Evolutionary conservation across 1,140 invertebrate genomes (phyloP), one percentile per base, ranked within the genome.

Genomic region (Drosophila sulfurigaster): DNA sequence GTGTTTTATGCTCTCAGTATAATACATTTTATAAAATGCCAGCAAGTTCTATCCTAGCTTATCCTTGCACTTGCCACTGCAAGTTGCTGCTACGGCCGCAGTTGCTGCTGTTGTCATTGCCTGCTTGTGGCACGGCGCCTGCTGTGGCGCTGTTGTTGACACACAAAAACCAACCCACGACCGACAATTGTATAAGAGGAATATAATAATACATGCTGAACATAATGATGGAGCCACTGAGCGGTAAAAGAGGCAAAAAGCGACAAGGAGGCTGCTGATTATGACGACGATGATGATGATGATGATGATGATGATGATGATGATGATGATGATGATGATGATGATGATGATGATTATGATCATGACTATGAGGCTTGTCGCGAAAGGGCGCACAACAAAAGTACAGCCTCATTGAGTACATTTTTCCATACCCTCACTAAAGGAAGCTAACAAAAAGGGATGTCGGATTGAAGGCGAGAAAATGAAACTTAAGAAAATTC

Each of bases 51-150:
- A 38, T 16, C 32, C 16, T 65, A 69, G 69, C 67, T 62, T 79
- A 86, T 86, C 82, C 82, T 86, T 86, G 82, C 82, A 86, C 81
- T 82, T 79, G 76, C 79, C 71, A 58, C 65, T 54, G 51, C n/a
- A 13, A 64, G 45, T 41, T 25, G 20, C 20, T 25, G 20, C 20
- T 25, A 25, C 20, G 20, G 20, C 3, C 20, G 20, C 60, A 64
- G 66, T 62, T 76, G 78, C 78, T 41, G 65, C 30, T 32, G 30
- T 13, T 54, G 51, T 5, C 20, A 25, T 25, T 25, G 20, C 35
- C 35, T 38, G 35, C 35, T 38, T 60, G 58, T 28, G 4, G 65
- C 45, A 41, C 48, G n/a, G 32, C 25, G 28, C 41, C 49, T 65
- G 51, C 41, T 75, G 66, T 32, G 38, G 70, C 70, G 30, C 54